Evolutionary conservation across 2,113 vertebrate genomes (phyloP), one percentile per base, ranked within the genome.

Genomic region (Amazona guildingii): DNA sequence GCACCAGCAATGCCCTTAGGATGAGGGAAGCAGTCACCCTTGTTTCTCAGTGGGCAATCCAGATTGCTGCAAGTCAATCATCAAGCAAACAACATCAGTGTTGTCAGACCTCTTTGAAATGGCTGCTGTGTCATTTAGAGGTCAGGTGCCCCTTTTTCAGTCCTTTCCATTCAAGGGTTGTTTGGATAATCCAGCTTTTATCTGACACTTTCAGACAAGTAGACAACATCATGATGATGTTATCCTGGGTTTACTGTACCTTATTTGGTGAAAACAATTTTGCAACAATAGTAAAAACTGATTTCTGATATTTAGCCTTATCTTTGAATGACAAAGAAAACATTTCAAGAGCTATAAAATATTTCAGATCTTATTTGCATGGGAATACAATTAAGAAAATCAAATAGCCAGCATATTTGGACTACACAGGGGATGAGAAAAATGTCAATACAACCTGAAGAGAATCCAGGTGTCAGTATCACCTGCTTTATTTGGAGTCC

Each of bases 361-460:
- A 63, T 41, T 68, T 88, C 64, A 35, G 6, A 13, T 68, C 10
- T 21, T 86, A 55, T 90, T 72, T 72, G 88, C 12, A 37, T 64
- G 6, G 31, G 55, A 96, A 88, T 64, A 64, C 33, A 95, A 46
- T 94, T 69, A 69, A 69, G 73, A 64, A 94, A 92, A 89, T 68
- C 51, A 96, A 97, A 94, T 37, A 79, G 2, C 29, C 5, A 13
- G 5, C 1, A 10, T 37, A 84, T 94, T 94, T 95, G 41, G 68
- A 92, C 33, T 23, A 85, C 14, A 93, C 13, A 90, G 52, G 73
- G 27, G 91, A 76, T 72, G 19, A 86, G 80, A 95, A 97, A 95
- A 94, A 84, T 63, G 64, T 72, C 59, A 90, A 37, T 93, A 46
- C 4, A 83, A 43, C 11, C 41, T 91, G 62, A 66, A 89, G 63